Conservation (phyloP, 2,113 vertebrate genomes). For the Anolis carolinensis region DNA sequence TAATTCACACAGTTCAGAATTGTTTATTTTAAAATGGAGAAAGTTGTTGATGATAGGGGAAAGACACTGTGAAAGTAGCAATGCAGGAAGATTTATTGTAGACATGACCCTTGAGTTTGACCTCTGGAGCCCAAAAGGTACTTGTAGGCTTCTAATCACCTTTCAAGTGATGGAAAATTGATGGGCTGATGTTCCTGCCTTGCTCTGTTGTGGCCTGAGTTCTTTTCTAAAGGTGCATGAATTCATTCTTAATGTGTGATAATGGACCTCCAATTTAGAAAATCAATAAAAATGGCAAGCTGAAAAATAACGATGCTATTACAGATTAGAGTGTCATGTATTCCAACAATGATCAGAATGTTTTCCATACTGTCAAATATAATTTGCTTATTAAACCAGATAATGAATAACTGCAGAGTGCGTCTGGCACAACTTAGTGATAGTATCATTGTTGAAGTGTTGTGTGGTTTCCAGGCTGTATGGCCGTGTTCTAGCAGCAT, state of each 20-base stretch:
- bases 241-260: slow-evolving; percentile 30
- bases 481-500: too few relatives aligned
- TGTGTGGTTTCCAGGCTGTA: too few relatives aligned
- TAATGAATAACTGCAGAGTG: background rate
- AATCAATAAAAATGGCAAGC: slow-evolving; percentile 33
- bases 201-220: background rate
- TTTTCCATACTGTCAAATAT: background rate
- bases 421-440: background rate
- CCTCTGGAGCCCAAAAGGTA: background rate
- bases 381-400: background rate
- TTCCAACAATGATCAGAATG: background rate
- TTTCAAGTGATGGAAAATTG: slow-evolving; percentile 34
- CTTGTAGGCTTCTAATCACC: background rate
- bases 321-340: background rate
- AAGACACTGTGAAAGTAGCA: background rate
- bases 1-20: background rate
- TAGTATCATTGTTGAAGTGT: too few relatives aligned
- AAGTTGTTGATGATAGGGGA: background rate
- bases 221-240: slow-evolving; percentile 20
- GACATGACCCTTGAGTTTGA: background rate
- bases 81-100: background rate
- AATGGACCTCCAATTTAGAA: slow-evolving; percentile 41
- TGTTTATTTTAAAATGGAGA: background rate
- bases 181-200: background rate
- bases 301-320: background rate